Conservation (phyloP, 37 sponge, comb jelly and placozoan species). For the Aplysina aerophoba region DNA sequence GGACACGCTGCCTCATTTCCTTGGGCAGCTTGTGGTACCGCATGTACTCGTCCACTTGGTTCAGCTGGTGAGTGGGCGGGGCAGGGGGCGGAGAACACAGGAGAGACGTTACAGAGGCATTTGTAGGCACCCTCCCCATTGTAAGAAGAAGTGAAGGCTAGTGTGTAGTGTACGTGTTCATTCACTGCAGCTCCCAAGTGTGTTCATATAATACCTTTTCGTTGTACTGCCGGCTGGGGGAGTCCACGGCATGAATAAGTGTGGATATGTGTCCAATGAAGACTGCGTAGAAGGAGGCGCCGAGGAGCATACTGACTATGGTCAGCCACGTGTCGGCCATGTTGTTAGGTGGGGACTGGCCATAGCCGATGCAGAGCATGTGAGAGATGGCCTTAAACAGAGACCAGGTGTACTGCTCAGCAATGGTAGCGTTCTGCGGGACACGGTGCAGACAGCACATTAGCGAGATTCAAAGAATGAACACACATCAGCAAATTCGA, state of each 20-base stretch:
- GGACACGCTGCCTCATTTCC: slow-evolving; percentile 26
- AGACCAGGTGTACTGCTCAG: slow-evolving; percentile 63
- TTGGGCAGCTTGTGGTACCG: slow-evolving; percentile 57
- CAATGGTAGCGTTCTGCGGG: slow-evolving; percentile 55
- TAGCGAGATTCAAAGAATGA: too few relatives aligned
- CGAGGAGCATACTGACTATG: slow-evolving; percentile 73
- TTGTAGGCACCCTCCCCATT: too few relatives aligned
- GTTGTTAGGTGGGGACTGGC: slow-evolving; percentile 61
- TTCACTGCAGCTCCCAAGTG: not conserved
- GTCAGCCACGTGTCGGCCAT: slow-evolving; percentile 68
- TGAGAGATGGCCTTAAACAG: slow-evolving; percentile 51
- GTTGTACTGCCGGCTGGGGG: slow-evolving; percentile 58
- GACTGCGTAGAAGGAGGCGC: slow-evolving; percentile 75
- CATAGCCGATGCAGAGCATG: slow-evolving; percentile 73
- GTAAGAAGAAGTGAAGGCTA: too few relatives aligned
- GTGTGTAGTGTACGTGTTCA: too few relatives aligned
- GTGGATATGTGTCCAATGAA: slow-evolving; percentile 81
- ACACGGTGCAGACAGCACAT: too few relatives aligned
- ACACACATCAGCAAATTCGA: too few relatives aligned
- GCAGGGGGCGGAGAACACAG: too few relatives aligned
- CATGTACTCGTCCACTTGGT: slow-evolving; percentile 66
- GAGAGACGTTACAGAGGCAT: too few relatives aligned
- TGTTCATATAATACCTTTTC: slow-evolving; percentile 51
- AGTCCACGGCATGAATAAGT: slow-evolving; percentile 48
- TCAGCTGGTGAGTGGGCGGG: slow-evolving; percentile 17